A percentile compares a stretch with the other conserved stretches of the same genome.
These are phyloP conservation scores for Amphiduros pacificus DNA, from an alignment of 2,888 invertebrate genomes.

Conservation along the genomic window DNA sequence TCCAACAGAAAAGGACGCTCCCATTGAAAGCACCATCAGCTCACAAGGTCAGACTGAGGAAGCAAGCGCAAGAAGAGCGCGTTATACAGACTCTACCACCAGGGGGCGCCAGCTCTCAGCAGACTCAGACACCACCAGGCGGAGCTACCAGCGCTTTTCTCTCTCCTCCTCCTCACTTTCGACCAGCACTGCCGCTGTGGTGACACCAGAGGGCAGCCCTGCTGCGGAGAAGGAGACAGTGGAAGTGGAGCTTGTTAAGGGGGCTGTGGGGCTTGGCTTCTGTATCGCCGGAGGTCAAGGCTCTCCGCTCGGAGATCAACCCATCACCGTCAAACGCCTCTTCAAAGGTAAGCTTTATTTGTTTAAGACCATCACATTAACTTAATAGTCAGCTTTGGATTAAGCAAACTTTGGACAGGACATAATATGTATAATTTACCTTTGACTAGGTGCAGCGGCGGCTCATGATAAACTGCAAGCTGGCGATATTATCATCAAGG, in stretches of 20 bases:
- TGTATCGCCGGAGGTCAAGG: conserved; percentile 89
- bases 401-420: background rate
- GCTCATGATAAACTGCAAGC: conserved; percentile 72
- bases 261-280: conserved; percentile 84
- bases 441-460: conserved; percentile 20
- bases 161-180: too few species aligned
- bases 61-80: too few species aligned
- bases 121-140: too few species aligned
- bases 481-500: conserved; percentile 83
- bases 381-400: background rate
- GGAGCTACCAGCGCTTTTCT: too few species aligned
- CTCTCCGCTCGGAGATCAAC: conserved; percentile 74
- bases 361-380: background rate
- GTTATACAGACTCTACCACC: too few species aligned
- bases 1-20: too few species aligned
- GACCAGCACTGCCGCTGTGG: too few species aligned
- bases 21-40: too few species aligned
- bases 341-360: conserved; percentile 74
- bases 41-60: too few species aligned
- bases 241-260: conserved; percentile 69
- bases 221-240: conserved; percentile 56
- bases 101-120: too few species aligned
- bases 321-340: conserved; percentile 87
- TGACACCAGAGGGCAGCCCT: too few species aligned
- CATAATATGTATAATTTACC: background rate